These are phyloP conservation scores for Diadema setosum DNA, from an alignment of 35 echinoderm and acorn worm species.

Conservation along the genomic window DNA sequence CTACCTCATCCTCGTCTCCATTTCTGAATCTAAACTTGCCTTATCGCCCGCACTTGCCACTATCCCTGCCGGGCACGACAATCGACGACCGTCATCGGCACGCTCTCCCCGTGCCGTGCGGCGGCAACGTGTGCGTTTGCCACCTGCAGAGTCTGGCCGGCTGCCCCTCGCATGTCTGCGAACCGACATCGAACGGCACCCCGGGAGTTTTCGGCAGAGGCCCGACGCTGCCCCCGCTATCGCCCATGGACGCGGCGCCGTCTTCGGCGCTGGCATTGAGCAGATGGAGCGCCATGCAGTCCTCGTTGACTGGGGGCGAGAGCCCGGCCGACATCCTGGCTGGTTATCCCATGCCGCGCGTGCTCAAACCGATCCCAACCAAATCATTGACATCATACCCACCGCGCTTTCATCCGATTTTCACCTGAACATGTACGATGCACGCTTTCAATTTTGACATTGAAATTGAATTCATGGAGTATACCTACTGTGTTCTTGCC, in stretches of 20 bases:
- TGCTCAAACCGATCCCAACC: slow-evolving; percentile 76
- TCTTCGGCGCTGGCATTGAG: not conserved
- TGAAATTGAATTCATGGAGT: not conserved
- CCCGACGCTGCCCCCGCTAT: not conserved
- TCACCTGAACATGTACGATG: slow-evolving; percentile 39
- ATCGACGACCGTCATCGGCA: not conserved
- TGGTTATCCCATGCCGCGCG: slow-evolving; percentile 19
- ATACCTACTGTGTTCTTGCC: too few species aligned
- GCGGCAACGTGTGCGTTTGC: not conserved
- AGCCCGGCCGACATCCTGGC: not conserved
- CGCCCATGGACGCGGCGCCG: not conserved
- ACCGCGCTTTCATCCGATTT: slow-evolving; percentile 70
- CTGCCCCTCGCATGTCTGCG: not conserved
- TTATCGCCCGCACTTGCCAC: not conserved
- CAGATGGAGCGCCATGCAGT: slow-evolving; percentile 4
- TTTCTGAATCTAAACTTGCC: not conserved
- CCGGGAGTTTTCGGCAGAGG: not conserved
- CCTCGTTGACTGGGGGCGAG: not conserved
- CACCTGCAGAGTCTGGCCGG: not conserved
- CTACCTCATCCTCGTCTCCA: not conserved
- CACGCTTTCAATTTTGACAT: too few species aligned
- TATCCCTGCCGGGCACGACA: not conserved
- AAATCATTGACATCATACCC: slow-evolving; percentile 69
- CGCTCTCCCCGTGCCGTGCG: not conserved
- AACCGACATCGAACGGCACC: not conserved